Base-by-base conservation (phyloP, 2,113 vertebrate species). In the Aegithalos caudatus region DNA sequence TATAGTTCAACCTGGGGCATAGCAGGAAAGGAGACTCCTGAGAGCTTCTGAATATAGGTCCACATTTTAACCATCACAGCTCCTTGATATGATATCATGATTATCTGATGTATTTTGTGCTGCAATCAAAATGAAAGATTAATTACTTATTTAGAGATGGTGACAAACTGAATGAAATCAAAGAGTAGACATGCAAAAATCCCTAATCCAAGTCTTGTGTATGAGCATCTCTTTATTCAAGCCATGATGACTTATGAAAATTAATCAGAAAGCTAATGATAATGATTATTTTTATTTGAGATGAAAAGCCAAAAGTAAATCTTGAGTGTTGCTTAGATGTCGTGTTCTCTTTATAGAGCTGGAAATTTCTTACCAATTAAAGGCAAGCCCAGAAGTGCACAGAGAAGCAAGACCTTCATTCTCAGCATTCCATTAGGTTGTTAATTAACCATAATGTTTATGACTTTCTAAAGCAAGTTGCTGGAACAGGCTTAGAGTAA, bases 391-490 rank as follows among this genome's bases (percentile, higher is more conserved):
- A 88, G 78, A 82, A 95, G 74, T 62, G 44, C 62, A 70, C 40
- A 60, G 67, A 58, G 88, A 92, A 94, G 58, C 42, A 90, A 91
- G 85, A 96, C 82, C 88, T 97, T 93, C 58, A 67, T 88, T 94
- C 85, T 86, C 87, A 95, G 76, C 1, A 0, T 93, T 78, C 79
- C 90, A 86, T 93, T 94, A 88, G 23, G 47, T 81, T 86, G 85
- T 90, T 96, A 96, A 95, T 96, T 94, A 92, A 37, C 60, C 62
- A 45, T 93, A 93, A 93, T 93, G 56, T 86, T 95, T 97, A 86
- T 93, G 85, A 81, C 71, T 93, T 96, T 94, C 71, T 90, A 78
- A 83, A 88, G 58, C 22, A 92, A 80, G 82, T 86, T 83, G 11
- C 47, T 90, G 76, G 40, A 88, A 67, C 11, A 4, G 16, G 18